Base-by-base conservation (phyloP, 1,140 invertebrate genomes). In the Melipona quadrifasciata region DNA sequence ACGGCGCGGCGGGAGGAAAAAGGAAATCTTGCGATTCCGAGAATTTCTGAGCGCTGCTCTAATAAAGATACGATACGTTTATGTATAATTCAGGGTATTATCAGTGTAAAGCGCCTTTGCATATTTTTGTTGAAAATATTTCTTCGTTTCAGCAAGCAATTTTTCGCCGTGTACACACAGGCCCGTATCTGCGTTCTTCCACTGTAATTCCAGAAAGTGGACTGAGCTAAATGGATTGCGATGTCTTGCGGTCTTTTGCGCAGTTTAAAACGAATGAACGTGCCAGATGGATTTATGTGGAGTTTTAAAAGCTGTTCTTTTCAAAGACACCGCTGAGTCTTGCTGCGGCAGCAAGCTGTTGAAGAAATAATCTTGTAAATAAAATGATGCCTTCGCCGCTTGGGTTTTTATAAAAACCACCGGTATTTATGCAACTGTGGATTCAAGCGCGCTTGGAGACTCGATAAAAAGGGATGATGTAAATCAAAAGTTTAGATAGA, bases 231-330 rank as follows among this genome's bases (percentile, higher is more conserved):
- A 87, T 87, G 86, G 84, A 87, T 87, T 87, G 86, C 83, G 65
- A 72, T 65, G 86, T 76, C 84, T 87, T 71, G 84, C 72, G 77
- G 72, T 71, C 81, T 81, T 74, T 55, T 82, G 64, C 83, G 72
- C 77, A 85, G 72, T 79, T 85, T 86, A 87, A 87, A 87, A 87
- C 78, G 84, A 87, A 86, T 87, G 86, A 86, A 87, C 81, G 84
- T 72, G 86, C 80, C 86, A 85, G 77, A 87, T 81, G 27, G 78
- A 87, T 87, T 87, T 87, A 87, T 81, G 86, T 81, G 83, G 80
- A 71, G 47, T 74, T 86, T 87, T 76, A 84, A 80, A 87, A 80
- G 61, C 73, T 78, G 83, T 53, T 85, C 68, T 65, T 58, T 61
- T 39, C 72, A 67, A 85, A 80, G 76, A 73, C 19, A 68, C 61